These are phyloP conservation scores for Crematogaster levior DNA, from an alignment of 2,888 invertebrate genomes.

Conservation along the genomic window DNA sequence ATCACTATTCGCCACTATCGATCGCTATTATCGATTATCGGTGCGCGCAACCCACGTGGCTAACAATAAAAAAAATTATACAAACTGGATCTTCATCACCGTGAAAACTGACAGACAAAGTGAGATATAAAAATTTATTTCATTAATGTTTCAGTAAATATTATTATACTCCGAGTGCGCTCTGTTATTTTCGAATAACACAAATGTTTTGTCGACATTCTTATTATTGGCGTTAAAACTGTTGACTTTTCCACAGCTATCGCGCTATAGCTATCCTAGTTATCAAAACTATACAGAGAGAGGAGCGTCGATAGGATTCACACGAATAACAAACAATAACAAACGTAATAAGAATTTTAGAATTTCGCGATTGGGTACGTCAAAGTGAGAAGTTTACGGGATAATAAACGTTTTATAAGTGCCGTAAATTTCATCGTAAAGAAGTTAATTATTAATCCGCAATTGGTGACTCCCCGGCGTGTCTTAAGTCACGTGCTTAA, in stretches of 20 bases:
- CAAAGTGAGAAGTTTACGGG: not conserved
- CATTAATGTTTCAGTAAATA: not conserved
- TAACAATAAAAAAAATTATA: not conserved
- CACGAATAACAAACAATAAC: not conserved
- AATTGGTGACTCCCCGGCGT: not conserved
- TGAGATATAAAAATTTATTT: not conserved
- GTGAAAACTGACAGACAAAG: not conserved
- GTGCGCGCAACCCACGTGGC: constrained; percentile 4
- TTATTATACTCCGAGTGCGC: not conserved
- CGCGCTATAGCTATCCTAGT: not conserved
- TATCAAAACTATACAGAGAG: not conserved
- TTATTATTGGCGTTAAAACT: not conserved
- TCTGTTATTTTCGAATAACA: not conserved
- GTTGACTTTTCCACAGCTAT: not conserved
- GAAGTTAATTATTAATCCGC: constrained; percentile 26
- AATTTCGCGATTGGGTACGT: not conserved
- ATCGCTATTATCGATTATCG: constrained; percentile 36
- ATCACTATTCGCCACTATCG: constrained; percentile 27
- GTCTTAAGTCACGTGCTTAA: not conserved
- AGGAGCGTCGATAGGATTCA: not conserved
- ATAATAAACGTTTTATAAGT: not conserved
- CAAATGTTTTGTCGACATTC: not conserved
- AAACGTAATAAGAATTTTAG: not conserved
- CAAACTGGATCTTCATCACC: not conserved
- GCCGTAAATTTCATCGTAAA: constrained; percentile 3